A percentile compares a stretch with the other conserved stretches of the same genome.
These are phyloP conservation scores for Nixonia krombeini DNA, from an alignment of 1,140 invertebrate species.

Conservation along the genomic window DNA sequence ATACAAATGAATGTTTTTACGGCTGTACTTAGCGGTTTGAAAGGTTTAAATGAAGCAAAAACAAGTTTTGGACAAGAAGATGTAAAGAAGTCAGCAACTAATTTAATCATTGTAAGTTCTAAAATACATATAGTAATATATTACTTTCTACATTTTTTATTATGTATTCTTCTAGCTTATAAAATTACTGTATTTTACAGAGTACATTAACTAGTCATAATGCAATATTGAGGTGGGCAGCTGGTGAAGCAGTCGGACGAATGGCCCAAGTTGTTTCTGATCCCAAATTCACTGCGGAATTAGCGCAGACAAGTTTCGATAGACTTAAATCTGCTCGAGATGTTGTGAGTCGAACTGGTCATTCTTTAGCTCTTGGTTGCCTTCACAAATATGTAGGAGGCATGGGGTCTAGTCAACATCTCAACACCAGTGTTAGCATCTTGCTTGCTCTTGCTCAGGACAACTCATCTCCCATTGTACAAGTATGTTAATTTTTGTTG, in stretches of 20 bases:
- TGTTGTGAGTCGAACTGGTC: constrained; percentile 90
- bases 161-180: constrained; percentile 5
- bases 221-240: constrained; percentile 88
- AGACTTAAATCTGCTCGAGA: constrained; percentile 89
- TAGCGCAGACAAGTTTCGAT: constrained; percentile 93
- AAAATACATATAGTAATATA: neutral
- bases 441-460: constrained; percentile 95
- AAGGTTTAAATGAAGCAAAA: constrained; percentile 90
- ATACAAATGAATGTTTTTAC: constrained; percentile 98
- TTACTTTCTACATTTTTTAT: neutral
- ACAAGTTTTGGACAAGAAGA: constrained; percentile 89
- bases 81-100: constrained; percentile 87
- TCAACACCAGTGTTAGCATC: constrained; percentile 95
- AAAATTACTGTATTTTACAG: constrained; percentile 59
- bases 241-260: constrained; percentile 89
- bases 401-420: constrained; percentile 92
- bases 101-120: constrained; percentile 80
- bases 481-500: constrained; percentile 73
- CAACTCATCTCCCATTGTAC: constrained; percentile 88
- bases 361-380: constrained; percentile 93
- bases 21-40: constrained; percentile 90
- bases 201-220: constrained; percentile 87
- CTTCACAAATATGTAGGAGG: constrained; percentile 92
- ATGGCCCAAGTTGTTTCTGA: constrained; percentile 90
- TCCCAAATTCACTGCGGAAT: constrained; percentile 89